Evolutionary conservation across 1,140 invertebrate species (phyloP).

Genomic region (Tenebrio molitor): DNA sequence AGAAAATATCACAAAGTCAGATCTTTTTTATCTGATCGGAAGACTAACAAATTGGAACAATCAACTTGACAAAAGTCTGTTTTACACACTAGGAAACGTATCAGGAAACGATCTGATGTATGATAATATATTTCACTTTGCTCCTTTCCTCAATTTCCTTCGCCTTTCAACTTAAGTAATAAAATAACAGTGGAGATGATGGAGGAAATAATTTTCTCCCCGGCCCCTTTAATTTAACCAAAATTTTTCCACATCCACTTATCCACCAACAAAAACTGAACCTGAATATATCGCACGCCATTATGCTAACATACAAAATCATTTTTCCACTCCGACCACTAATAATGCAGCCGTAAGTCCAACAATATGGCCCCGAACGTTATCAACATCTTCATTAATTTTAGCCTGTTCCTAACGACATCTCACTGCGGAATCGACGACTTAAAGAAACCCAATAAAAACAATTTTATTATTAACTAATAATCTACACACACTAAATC

Average conservation of each 20-base stretch:
- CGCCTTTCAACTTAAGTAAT: conserved; percentile 33
- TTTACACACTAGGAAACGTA: conserved; percentile 32
- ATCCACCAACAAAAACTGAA: not conserved
- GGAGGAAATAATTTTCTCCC: conserved; percentile 1
- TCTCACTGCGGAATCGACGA: too few relatives aligned
- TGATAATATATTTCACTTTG: conserved; percentile 39
- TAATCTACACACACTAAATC: too few relatives aligned
- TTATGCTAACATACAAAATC: too few relatives aligned
- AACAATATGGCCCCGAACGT: too few relatives aligned
- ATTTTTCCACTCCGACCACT: too few relatives aligned
- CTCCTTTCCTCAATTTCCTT: conserved; percentile 24
- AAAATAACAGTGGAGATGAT: conserved; percentile 24
- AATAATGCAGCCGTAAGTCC: too few relatives aligned
- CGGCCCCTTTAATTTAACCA: not conserved
- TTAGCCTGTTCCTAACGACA: too few relatives aligned
- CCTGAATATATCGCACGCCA: too few relatives aligned
- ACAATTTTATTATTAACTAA: too few relatives aligned
- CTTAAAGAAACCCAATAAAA: too few relatives aligned
- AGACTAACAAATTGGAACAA: conserved; percentile 39
- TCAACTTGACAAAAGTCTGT: conserved; percentile 24
- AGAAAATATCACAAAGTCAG: conserved; percentile 40
- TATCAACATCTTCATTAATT: too few relatives aligned
- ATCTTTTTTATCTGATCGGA: conserved; percentile 41
- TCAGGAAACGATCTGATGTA: conserved; percentile 35
- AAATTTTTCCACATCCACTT: not conserved